phyloP scores from a whole-genome alignment of 2,888 invertebrate species.

The Galerucella calmariensis region DNA sequence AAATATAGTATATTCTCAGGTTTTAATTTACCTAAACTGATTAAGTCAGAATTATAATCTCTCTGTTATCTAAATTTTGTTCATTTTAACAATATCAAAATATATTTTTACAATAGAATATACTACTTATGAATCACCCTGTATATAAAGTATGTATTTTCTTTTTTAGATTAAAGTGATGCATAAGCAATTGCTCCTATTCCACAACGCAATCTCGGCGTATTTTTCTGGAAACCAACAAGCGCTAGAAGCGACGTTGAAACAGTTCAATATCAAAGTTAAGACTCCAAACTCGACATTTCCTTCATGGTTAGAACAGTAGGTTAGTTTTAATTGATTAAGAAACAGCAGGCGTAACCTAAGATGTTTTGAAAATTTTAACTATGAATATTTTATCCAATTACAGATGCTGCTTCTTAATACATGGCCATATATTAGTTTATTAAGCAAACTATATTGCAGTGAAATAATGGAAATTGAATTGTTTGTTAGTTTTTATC shows the following conservation, averaged over 20 bases:
- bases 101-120: no score
- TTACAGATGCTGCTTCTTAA: neutral
- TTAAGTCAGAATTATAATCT: no score
- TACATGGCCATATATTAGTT: neutral
- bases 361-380: neutral
- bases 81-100: no score
- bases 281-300: constrained; percentile 81
- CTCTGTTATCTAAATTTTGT: no score
- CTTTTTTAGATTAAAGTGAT: constrained; percentile 90
- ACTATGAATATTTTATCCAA: neutral
- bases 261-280: constrained; percentile 94
- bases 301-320: constrained; percentile 86
- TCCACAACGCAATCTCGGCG: constrained; percentile 96
- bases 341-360: constrained; percentile 16
- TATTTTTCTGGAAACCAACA: constrained; percentile 97
- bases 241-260: constrained; percentile 91
- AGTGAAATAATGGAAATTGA: neutral
- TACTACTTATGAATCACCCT: no score
- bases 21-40: no score
- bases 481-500: neutral
- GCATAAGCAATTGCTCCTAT: constrained; percentile 95
- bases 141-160: constrained; percentile 14
- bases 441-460: neutral
- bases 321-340: constrained; percentile 52
- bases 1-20: neutral